These are phyloP conservation scores for Heliconius sara DNA, from an alignment of 2,888 invertebrate genomes.

Conservation along the genomic window DNA sequence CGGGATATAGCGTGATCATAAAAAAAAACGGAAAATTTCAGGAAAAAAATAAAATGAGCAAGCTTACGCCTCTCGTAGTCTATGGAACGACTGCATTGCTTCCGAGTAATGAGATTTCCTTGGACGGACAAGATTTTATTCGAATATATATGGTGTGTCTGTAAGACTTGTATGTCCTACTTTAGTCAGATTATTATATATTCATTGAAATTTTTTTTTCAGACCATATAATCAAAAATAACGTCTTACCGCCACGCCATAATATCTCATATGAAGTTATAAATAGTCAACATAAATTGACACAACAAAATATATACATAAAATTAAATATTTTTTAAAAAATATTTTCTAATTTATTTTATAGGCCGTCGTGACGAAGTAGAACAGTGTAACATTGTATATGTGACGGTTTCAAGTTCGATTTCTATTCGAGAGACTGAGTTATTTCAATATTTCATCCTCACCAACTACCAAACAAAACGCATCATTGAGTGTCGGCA, in stretches of 20 bases:
- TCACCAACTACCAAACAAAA: too few species aligned
- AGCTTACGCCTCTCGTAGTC: background rate
- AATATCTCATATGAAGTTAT: background rate
- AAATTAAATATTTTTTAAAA: too few species aligned
- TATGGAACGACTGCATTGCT: conserved; percentile 16
- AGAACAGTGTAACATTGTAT: too few species aligned
- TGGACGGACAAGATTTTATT: conserved; percentile 42
- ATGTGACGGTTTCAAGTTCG: too few species aligned
- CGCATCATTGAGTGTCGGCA: too few species aligned
- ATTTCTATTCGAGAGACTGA: too few species aligned
- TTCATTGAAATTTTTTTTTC: background rate
- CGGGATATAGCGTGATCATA: too few species aligned
- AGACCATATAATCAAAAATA: background rate
- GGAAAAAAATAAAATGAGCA: background rate
- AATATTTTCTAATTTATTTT: too few species aligned
- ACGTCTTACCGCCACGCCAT: background rate
- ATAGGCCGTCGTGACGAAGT: too few species aligned
- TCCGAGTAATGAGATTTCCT: conserved; percentile 45
- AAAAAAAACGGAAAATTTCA: background rate
- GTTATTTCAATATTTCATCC: too few species aligned
- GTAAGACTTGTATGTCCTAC: conserved; percentile 24
- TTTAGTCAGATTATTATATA: background rate
- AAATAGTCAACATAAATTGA: too few species aligned
- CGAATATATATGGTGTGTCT: conserved; percentile 32
- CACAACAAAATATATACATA: too few species aligned